A percentile compares a stretch with the other conserved stretches of the same genome.
phyloP scores from a whole-genome alignment of 1,140 invertebrate species.

The Andrena cerasifolii region DNA sequence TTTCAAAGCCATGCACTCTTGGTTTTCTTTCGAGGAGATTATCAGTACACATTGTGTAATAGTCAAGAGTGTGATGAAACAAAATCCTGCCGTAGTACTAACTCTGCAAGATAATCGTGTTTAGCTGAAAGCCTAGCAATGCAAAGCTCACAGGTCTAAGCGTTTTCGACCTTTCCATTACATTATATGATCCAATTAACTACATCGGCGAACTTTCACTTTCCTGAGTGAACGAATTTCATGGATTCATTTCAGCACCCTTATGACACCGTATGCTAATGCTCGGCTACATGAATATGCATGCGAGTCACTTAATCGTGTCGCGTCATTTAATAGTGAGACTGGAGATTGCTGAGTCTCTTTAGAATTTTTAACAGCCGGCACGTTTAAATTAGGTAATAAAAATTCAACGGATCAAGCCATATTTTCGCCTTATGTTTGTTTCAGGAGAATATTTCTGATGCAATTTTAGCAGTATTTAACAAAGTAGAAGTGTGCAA shows the following conservation, averaged over 20 bases:
- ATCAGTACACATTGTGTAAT: too few species aligned
- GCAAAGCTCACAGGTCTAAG: neutral
- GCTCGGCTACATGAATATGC: slow-evolving; percentile 32
- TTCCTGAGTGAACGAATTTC: slow-evolving; percentile 19
- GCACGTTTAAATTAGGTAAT: slow-evolving; percentile 35
- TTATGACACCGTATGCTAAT: slow-evolving; percentile 30
- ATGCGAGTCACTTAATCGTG: slow-evolving; percentile 27
- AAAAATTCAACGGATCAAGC: slow-evolving; percentile 12
- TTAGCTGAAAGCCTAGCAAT: neutral
- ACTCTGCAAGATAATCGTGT: too few species aligned
- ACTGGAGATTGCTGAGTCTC: slow-evolving; percentile 9
- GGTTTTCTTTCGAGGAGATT: too few species aligned
- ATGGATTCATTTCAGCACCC: slow-evolving; percentile 3
- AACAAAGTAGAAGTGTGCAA: too few species aligned
- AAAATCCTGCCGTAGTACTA: too few species aligned
- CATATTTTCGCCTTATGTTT: neutral
- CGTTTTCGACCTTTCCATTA: neutral
- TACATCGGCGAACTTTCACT: slow-evolving; percentile 9
- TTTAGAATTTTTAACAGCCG: slow-evolving; percentile 31
- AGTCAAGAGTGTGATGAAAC: too few species aligned
- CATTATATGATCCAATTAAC: neutral
- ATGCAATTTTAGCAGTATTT: too few species aligned
- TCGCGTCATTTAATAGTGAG: slow-evolving; percentile 27
- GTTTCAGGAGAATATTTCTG: neutral
- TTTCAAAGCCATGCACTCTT: too few species aligned